phyloP scores from a whole-genome alignment of 2,113 vertebrate genomes.

The Melanocharis versteri region DNA sequence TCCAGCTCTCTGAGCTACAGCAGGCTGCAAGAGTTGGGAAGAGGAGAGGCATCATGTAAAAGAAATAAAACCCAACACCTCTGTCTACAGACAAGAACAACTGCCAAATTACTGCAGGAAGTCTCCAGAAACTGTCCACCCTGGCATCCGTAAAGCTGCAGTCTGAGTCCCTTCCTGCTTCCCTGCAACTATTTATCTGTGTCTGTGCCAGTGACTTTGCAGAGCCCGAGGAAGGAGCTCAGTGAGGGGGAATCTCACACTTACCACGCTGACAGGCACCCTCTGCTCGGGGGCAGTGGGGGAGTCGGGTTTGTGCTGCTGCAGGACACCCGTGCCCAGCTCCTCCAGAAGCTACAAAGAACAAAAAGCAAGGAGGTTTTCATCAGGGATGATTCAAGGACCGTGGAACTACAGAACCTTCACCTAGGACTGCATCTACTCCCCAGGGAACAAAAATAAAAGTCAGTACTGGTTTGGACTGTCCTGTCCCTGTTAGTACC shows the following conservation, averaged over 20 bases:
- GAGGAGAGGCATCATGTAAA: background rate
- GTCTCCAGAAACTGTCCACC: background rate
- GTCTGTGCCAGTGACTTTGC: background rate
- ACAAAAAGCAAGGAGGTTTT: background rate
- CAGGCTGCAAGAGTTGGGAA: background rate
- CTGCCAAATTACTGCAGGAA: background rate
- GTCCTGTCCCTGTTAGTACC: background rate
- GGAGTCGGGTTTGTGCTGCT: constrained; percentile 85
- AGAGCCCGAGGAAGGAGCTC: background rate
- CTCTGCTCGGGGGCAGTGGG: constrained; percentile 58
- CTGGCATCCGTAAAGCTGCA: background rate
- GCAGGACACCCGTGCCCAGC: constrained; percentile 87
- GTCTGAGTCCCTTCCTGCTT: background rate
- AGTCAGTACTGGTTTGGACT: background rate
- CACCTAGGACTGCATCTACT: background rate
- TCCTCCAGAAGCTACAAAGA: constrained; percentile 87
- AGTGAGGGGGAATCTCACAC: background rate
- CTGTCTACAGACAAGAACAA: background rate
- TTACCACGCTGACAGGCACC: constrained; percentile 81
- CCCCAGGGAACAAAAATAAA: background rate
- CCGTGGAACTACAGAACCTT: background rate
- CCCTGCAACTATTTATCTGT: background rate
- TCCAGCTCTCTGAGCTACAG: background rate
- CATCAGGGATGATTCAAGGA: background rate
- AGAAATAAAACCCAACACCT: background rate